phyloP scores from a whole-genome alignment of 23 tunicate genomes.

The Trididemnum nubilum region DNA sequence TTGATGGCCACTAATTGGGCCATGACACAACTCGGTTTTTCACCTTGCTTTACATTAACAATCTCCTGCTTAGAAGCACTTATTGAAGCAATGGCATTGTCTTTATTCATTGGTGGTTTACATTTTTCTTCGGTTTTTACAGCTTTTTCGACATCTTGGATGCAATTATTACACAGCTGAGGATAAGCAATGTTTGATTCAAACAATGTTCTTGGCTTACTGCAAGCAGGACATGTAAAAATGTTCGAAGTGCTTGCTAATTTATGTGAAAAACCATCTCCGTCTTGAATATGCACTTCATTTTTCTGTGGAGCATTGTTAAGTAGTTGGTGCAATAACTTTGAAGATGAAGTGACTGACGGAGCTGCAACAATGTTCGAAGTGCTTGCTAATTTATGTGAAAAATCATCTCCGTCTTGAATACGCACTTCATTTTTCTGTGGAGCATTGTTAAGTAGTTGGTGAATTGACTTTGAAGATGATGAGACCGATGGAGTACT shows the following conservation, averaged over 20 bases:
- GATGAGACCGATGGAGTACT: too few relatives aligned
- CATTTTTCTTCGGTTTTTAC: constrained; percentile 21
- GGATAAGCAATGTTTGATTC: not conserved
- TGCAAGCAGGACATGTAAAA: not conserved
- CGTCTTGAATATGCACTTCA: not conserved
- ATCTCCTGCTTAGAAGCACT: not conserved
- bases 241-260: not conserved
- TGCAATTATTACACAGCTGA: not conserved
- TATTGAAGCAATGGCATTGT: not conserved
- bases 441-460: not conserved
- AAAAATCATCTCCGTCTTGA: not conserved
- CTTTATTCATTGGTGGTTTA: too few relatives aligned
- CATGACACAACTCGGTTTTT: constrained; percentile 20
- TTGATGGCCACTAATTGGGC: constrained; percentile 86
- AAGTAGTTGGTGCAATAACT: not conserved
- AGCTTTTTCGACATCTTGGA: not conserved
- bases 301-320: not conserved
- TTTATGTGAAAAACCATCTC: too few relatives aligned
- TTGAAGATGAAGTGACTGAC: not conserved
- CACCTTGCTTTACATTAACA: not conserved
- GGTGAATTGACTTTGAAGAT: not conserved
- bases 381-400: not conserved
- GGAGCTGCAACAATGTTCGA: not conserved
- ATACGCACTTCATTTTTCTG: not conserved
- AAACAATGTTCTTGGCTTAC: not conserved